Conservation (phyloP, 2,888 invertebrate species). For the Melolontha melolontha region DNA sequence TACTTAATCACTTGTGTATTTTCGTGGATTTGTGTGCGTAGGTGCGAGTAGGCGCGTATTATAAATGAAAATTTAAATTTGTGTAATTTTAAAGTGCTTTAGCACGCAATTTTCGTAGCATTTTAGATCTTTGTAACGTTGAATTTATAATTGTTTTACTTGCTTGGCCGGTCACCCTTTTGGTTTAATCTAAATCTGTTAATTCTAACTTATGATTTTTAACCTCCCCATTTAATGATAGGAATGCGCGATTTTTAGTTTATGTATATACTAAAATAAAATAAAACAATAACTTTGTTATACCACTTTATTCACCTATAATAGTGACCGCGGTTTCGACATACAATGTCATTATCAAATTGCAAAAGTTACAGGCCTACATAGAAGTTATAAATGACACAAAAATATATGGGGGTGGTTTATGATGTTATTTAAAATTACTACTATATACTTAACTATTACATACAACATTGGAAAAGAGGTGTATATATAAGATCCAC, state of each 20-base stretch:
- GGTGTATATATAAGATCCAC: no score
- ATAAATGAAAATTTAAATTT: constrained; percentile 38
- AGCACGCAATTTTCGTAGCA: constrained; percentile 24
- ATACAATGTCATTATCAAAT: no score
- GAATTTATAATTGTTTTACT: constrained; percentile 34
- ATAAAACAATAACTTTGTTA: no score
- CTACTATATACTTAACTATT: no score
- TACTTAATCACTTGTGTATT: constrained; percentile 16
- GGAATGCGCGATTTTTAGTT: neutral
- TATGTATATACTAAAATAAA: no score
- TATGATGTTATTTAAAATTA: no score
- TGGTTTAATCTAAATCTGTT: constrained; percentile 24
- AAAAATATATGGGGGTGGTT: no score
- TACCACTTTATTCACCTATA: no score
- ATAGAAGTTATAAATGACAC: no score
- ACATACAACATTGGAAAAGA: no score
- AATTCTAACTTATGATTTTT: constrained; percentile 29
- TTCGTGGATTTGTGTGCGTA: neutral
- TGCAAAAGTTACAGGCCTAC: no score
- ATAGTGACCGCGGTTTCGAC: no score
- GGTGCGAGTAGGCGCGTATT: constrained; percentile 2
- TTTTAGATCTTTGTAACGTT: constrained; percentile 32
- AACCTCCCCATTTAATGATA: constrained; percentile 1
- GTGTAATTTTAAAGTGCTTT: constrained; percentile 34
- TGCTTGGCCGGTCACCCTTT: constrained; percentile 17